Base-by-base conservation (phyloP, 2,113 vertebrate genomes). In the Bucco capensis region DNA sequence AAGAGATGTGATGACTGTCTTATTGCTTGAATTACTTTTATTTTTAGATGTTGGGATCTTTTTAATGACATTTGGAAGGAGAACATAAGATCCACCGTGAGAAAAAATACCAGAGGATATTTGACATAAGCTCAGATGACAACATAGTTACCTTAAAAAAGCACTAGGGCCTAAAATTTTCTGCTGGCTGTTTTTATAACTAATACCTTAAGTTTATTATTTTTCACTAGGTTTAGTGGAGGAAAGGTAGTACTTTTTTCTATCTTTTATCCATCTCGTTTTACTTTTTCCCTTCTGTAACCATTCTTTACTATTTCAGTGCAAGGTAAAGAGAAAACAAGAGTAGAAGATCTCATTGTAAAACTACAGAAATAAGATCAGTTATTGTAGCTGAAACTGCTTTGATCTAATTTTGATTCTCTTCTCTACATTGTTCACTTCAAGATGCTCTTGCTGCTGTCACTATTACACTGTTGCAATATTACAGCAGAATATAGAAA, bases 341-440 rank as follows among this genome's bases (percentile, higher is more conserved):
- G 15, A 57, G 14, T 38, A 46, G 50, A 67, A 61, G 37, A 76
- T 49, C 37, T 90, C 27, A 38, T 89, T 81, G 22, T 82, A 82
- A 54, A 90, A 93, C 86, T 92, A 44, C 74, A 84, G 81, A 94
- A 93, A 92, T 81, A 54, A 86, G 70, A 80, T 83, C 89, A 53
- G 53, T 56, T 92, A 40, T 65, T 85, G 30, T 80, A 89, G 46
- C 50, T 7, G 50, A 95, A 94, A 79, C 54, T 69, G 28, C 88
- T 96, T 92, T 90, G 57, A 89, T 90, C 42, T 88, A 0, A 70
- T 83, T 42, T 90, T 47, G 11, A 42, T 15, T 42, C 40, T 77
- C 33, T 85, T 72, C 27, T 40, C 33, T 47, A 28, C 30, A 21
- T 30, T 88, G 35, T 67, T 88, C 33, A 18, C 12, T 86, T 88